Base-by-base conservation (phyloP, 1,140 invertebrate genomes). In the Eupristina koningsbergeri region DNA sequence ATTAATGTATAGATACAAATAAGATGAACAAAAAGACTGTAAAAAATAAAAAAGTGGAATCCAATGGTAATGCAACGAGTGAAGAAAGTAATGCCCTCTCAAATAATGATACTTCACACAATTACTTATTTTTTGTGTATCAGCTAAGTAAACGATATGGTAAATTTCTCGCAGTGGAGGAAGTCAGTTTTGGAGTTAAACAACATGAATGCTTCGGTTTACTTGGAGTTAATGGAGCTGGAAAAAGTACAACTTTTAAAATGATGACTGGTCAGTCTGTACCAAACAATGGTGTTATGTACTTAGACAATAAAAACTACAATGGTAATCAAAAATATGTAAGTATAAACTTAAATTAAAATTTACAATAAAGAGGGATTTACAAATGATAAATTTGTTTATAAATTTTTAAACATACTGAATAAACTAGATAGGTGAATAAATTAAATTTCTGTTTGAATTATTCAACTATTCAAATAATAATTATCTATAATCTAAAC, bases 221-320 rank as follows among this genome's bases (percentile, higher is more conserved):
- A 29, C 88, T 97, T 3, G 97, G 97, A 2, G 91, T 93, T 1
- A 95, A 95, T 85, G 98, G 97, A 0, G 97, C 98, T 9, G 98
- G 98, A 8, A 98, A 98, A 92, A 97, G 97, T 9, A 96, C 96
- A 19, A 98, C 96, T 11, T 98, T 98, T 86, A 95, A 95, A 87
- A 96, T 96, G 95, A 90, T 96, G 74, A 96, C 96, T 3, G 96
- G 96, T 26, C 95, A 96, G 88, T 91, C 93, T 63, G 88, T 90
- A 75, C 92, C 95, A 9, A 94, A 95, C 22, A 90, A 89, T 45
- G 96, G 96, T n/a, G 91, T 93, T 87, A 94, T 95, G 76, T 88
- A 87, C 77, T 87, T 91, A 53, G 87, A 85, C 45, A 81, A 81
- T 64, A 88, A 88, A 3, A 92, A 92, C 82, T 90, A 94, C 13